Evolutionary conservation across 2,888 invertebrate genomes (phyloP).

Genomic region (Siphlonurus alternatus): DNA sequence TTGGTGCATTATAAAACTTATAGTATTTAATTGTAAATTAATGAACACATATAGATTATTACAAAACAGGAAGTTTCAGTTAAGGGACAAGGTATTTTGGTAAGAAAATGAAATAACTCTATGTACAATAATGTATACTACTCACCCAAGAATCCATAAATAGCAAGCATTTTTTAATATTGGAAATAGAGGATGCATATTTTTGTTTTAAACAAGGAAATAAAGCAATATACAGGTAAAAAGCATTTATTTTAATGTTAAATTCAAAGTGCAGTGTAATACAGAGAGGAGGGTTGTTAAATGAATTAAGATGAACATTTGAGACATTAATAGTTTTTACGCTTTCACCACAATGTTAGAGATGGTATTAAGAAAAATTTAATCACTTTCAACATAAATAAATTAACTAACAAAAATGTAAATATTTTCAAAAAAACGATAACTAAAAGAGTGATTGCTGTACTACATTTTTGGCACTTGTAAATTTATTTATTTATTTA

Average conservation of each 20-base stretch:
- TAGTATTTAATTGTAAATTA: background rate
- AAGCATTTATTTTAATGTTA: background rate
- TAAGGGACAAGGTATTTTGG: background rate
- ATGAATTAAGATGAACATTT: background rate
- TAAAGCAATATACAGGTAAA: background rate
- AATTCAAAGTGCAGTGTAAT: background rate
- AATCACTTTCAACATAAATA: no score
- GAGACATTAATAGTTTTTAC: background rate
- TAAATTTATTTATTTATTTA: no score
- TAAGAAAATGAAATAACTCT: background rate
- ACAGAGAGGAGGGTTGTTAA: background rate
- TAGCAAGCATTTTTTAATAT: background rate
- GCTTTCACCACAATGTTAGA: background rate
- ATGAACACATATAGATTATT: background rate
- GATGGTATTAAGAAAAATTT: background rate
- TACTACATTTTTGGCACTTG: no score
- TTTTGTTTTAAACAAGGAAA: background rate
- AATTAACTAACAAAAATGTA: no score
- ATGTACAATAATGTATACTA: background rate
- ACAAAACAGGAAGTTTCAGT: background rate
- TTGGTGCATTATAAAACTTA: constrained; percentile 3
- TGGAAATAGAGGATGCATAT: background rate
- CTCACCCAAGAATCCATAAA: background rate
- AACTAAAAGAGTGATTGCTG: no score
- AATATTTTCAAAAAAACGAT: background rate